Conservation (phyloP, 1,140 invertebrate genomes). For the Cyclina sinensis region DNA sequence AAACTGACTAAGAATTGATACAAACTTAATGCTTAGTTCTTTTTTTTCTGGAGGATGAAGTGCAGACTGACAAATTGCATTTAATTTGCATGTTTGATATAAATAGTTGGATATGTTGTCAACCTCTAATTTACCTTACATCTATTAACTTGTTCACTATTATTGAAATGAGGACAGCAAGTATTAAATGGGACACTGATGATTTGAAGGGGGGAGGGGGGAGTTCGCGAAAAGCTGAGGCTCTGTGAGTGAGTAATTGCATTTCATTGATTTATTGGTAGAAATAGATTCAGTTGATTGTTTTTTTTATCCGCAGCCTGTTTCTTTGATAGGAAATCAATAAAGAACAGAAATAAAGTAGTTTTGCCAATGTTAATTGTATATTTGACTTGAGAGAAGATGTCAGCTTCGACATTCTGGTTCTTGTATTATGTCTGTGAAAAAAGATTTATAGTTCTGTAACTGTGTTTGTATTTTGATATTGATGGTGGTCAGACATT, state of each 20-base stretch:
- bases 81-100: neutral
- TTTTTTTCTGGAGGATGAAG: neutral
- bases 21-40: neutral
- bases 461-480: neutral
- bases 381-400: neutral
- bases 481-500: too few relatives aligned
- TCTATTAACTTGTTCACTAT: neutral
- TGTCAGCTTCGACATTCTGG: neutral
- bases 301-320: neutral
- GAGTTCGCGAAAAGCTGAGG: too few relatives aligned
- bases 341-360: neutral
- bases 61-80: neutral
- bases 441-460: neutral
- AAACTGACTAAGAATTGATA: too few relatives aligned
- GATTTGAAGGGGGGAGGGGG: too few relatives aligned
- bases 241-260: neutral
- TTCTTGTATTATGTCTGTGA: neutral
- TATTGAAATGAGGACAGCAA: neutral
- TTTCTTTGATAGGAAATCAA: slow-evolving; percentile 6
- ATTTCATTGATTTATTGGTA: slow-evolving; percentile 6
- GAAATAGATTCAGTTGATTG: neutral
- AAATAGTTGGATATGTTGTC: neutral
- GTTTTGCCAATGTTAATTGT: neutral
- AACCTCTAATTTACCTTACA: neutral
- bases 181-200: neutral